phyloP scores from a whole-genome alignment of 2,797 vertebrate genomes.

The Odontamblyopus rebecca region DNA sequence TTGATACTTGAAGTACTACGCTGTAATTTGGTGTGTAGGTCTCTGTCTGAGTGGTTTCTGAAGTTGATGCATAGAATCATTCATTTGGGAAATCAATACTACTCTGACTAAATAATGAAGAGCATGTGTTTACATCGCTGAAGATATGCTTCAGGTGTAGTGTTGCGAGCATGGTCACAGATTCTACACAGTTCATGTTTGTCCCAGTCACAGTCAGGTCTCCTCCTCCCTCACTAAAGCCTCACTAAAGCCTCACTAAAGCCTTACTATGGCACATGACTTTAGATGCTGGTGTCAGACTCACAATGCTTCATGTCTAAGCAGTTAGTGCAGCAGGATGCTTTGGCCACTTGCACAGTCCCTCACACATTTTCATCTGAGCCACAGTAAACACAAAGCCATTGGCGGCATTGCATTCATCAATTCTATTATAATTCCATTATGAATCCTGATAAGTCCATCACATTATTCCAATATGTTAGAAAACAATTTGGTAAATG shows the following conservation, averaged over 20 bases:
- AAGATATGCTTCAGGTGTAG: slow-evolving; percentile 14
- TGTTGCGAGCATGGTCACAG: slow-evolving; percentile 23
- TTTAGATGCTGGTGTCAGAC: slow-evolving; percentile 43
- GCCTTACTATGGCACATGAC: slow-evolving; percentile 30
- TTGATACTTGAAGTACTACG: slow-evolving; percentile 5
- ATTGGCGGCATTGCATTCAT: background rate
- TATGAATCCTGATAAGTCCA: background rate
- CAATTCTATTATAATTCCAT: background rate
- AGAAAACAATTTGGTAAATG: slow-evolving; percentile 1
- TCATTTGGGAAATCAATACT: slow-evolving; percentile 34
- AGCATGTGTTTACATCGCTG: slow-evolving; percentile 4
- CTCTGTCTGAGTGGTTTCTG: slow-evolving; percentile 1
- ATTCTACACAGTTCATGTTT: slow-evolving; percentile 11
- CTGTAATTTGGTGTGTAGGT: slow-evolving; percentile 4
- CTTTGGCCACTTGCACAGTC: slow-evolving; percentile 15
- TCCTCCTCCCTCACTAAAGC: background rate
- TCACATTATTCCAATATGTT: background rate
- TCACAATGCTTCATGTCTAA: background rate
- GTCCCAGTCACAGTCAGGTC: background rate
- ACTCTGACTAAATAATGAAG: background rate
- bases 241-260: background rate
- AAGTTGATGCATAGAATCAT: slow-evolving; percentile 34
- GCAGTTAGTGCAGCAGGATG: slow-evolving; percentile 8
- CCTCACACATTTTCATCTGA: slow-evolving; percentile 8
- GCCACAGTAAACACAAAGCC: background rate